Conservation (phyloP, 2,797 vertebrate genomes). For the Xenentodon cancila region DNA sequence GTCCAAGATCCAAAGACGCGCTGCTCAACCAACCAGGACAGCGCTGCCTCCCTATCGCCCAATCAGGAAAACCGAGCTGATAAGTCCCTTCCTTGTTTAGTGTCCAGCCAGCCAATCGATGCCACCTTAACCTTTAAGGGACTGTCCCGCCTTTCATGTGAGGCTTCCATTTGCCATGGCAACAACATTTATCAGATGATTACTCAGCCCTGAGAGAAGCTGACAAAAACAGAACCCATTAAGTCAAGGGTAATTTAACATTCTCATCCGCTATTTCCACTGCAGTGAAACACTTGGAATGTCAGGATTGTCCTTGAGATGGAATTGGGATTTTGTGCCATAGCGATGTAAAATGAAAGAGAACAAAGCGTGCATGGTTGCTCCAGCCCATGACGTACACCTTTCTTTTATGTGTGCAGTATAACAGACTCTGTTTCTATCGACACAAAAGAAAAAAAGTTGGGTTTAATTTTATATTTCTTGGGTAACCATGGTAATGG, state of each 20-base stretch:
- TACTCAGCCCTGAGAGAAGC: constrained; percentile 59
- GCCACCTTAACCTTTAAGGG: constrained; percentile 60
- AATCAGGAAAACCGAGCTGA: constrained; percentile 43
- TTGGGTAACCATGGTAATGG: constrained; percentile 70
- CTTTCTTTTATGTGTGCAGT: constrained; percentile 23
- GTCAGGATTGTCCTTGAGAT: constrained; percentile 62
- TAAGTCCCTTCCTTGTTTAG: constrained; percentile 36
- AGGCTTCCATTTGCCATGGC: constrained; percentile 65
- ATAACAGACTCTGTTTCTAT: constrained; percentile 49
- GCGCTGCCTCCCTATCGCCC: constrained; percentile 31
- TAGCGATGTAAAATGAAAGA: constrained; percentile 6
- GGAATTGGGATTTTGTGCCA: constrained; percentile 47
- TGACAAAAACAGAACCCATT: constrained; percentile 70
- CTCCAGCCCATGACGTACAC: constrained; percentile 22
- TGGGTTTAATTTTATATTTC: constrained; percentile 47
- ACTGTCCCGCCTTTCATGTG: constrained; percentile 29
- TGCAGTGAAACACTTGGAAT: constrained; percentile 61
- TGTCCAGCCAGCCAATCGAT: constrained; percentile 54
- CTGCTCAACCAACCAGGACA: constrained; percentile 59
- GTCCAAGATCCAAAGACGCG: constrained; percentile 58
- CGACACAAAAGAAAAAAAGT: constrained; percentile 40
- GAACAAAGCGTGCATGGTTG: constrained; percentile 28
- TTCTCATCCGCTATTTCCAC: constrained; percentile 46
- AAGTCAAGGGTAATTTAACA: constrained; percentile 72
- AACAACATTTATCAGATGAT: constrained; percentile 69